Evolutionary conservation across 2,888 invertebrate species (phyloP), one percentile per base, ranked within the genome.

Genomic region (Limnephilus lunatus): DNA sequence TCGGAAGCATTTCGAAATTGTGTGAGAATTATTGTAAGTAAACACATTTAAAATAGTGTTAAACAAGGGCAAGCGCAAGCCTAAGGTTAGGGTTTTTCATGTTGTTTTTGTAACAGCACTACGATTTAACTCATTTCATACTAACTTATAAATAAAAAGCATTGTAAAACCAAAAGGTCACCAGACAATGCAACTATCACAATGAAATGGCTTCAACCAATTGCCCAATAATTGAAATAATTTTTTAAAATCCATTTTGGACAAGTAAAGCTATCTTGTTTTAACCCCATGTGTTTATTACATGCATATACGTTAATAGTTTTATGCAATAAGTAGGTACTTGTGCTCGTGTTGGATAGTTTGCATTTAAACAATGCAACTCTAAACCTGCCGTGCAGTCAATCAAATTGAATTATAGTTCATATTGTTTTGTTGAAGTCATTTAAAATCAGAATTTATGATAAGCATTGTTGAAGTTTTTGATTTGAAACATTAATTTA

Each of bases 151-250:
- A 68, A 68, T 68, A 68, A 68, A 7, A 83, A 83, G 19, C 35
- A 25, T 86, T 4, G n/a, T 35, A 12, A 30, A 19, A n/a, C 7
- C 85, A 30, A 86, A 86, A 86, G 48, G 86, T 48, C 30, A 30
- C 14, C 19, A 86, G 30, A 86, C 48, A 48, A 48, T 86, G 48
- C 35, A 39, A 86, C 44, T 48, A n/a, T 86, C 44, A 86, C 48
- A 86, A 86, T 44, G 44, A 85, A 85, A 39, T n/a, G 25, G 12
- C n/a, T 86, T 15, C 14, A 30, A n/a, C 35, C 86, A 86, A 86
- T 86, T 86, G 44, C 48, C 9, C 48, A 86, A 86, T 30, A 39
- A 83, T 32, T 83, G 83, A 32, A 83, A 30, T 35, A 32, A 19
- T 35, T 15, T 35, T 15, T 83, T 68, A 19, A 83, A 83, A 25